These are phyloP conservation scores for Oconnorella tubifera DNA, from an alignment of 2,888 invertebrate species.

Conservation along the genomic window DNA sequence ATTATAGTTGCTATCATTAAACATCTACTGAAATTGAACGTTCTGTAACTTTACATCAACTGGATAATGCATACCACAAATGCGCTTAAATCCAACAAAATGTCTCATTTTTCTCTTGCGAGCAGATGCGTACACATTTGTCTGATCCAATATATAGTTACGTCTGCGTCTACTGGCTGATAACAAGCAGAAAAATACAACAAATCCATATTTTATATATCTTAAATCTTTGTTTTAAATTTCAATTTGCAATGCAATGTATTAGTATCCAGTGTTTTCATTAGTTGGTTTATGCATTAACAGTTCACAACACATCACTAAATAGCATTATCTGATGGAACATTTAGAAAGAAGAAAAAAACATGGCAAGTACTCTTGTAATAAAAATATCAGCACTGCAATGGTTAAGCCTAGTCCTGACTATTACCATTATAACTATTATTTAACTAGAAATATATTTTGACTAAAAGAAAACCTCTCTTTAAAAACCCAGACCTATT, in stretches of 20 bases:
- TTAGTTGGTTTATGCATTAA: too few relatives aligned
- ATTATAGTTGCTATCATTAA: too few relatives aligned
- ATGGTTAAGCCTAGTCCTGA: not conserved
- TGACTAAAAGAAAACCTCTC: not conserved
- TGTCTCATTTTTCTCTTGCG: slow-evolving; percentile 94
- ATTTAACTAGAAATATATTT: not conserved
- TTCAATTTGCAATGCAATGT: too few relatives aligned
- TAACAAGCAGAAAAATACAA: too few relatives aligned
- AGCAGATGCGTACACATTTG: slow-evolving; percentile 92
- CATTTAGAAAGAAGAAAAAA: too few relatives aligned
- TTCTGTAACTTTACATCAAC: too few relatives aligned
- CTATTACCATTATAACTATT: not conserved
- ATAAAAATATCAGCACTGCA: not conserved
- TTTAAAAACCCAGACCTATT: slow-evolving; percentile 68
- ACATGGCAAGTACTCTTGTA: not conserved
- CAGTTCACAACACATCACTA: too few relatives aligned
- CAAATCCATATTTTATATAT: too few relatives aligned
- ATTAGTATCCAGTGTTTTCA: too few relatives aligned
- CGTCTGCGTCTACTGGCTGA: slow-evolving; percentile 60
- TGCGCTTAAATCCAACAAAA: slow-evolving; percentile 85
- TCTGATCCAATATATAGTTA: slow-evolving; percentile 96
- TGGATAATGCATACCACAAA: slow-evolving; percentile 64
- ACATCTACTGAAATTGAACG: too few relatives aligned
- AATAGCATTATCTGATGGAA: too few relatives aligned
- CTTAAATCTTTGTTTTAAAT: too few relatives aligned